Conservation (phyloP, 2,797 vertebrate genomes). For the Leptoclinus maculatus region DNA sequence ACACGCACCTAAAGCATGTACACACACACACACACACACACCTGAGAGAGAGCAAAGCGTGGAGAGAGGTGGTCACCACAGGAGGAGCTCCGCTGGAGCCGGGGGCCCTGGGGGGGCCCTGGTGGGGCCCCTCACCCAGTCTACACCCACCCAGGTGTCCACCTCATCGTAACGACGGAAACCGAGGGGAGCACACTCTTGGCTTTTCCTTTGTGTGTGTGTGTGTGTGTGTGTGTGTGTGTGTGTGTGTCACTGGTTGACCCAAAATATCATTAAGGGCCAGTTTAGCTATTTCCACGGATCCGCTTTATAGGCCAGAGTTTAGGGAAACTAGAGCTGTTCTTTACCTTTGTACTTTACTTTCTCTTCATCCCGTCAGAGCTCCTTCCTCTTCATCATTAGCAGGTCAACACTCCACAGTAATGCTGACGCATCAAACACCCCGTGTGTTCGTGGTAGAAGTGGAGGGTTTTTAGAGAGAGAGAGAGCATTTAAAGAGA, state of each 20-base stretch:
- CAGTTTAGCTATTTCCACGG: slow-evolving; percentile 38
- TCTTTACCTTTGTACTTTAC: slow-evolving; percentile 52
- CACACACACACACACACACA: slow-evolving; percentile 33
- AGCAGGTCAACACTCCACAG: slow-evolving; percentile 35
- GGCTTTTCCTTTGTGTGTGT: slow-evolving; percentile 37
- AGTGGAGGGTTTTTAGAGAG: slow-evolving; percentile 9
- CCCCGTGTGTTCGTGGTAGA: slow-evolving; percentile 3
- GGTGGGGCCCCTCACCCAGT: background rate
- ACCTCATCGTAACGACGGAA: background rate
- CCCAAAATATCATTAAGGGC: slow-evolving; percentile 24
- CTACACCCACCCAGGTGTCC: slow-evolving; percentile 15
- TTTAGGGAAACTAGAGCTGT: slow-evolving; percentile 55
- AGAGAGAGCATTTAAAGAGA: slow-evolving; percentile 23
- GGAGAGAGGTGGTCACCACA: slow-evolving; percentile 32
- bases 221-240: slow-evolving; percentile 9
- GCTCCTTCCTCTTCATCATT: slow-evolving; percentile 25
- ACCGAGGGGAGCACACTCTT: slow-evolving; percentile 3
- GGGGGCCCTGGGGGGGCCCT: too few relatives aligned
- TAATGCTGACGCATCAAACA: slow-evolving; percentile 9
- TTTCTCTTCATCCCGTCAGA: slow-evolving; percentile 31
- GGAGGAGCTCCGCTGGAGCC: slow-evolving; percentile 17
- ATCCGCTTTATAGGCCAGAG: slow-evolving; percentile 72
- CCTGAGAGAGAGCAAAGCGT: slow-evolving; percentile 46
- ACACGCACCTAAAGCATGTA: slow-evolving; percentile 31
- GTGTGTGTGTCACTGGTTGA: slow-evolving; percentile 27